Conservation (phyloP, 2,113 vertebrate species). For the Strigops habroptila region DNA sequence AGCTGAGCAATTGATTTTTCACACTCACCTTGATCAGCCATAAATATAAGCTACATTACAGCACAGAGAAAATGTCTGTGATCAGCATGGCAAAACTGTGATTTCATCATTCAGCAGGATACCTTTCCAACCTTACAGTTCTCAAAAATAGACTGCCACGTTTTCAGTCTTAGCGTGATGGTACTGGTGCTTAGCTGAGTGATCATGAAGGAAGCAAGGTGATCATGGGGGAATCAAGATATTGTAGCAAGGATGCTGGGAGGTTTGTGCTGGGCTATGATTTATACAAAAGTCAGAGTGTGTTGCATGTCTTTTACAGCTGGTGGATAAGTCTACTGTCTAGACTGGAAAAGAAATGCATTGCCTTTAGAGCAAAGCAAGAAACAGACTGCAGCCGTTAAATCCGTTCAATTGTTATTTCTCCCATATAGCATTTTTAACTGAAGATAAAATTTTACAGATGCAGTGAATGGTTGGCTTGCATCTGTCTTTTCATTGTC, state of each 20-base stretch:
- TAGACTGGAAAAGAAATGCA: neutral
- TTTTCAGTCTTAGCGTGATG: neutral
- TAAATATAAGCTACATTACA: neutral
- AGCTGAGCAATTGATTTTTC: slow-evolving; percentile 1
- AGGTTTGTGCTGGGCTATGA: neutral
- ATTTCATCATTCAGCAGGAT: neutral
- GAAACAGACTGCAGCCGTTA: neutral
- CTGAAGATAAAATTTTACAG: neutral
- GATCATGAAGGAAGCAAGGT: neutral
- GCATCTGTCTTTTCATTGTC: neutral
- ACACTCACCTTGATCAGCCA: neutral
- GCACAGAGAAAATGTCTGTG: neutral
- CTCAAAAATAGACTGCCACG: neutral
- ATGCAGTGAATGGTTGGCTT: neutral
- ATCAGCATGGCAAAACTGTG: neutral
- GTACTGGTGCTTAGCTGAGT: neutral
- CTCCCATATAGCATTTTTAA: neutral
- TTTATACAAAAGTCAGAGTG: neutral
- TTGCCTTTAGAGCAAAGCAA: neutral
- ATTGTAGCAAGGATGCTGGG: neutral
- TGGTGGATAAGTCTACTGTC: neutral
- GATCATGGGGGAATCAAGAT: neutral
- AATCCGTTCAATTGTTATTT: neutral
- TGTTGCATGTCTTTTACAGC: neutral
- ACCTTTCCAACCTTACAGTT: neutral